A percentile compares a stretch with the other conserved stretches of the same genome.
Conservation (phyloP, 2,888 invertebrate species). For the Drosophila cognata region DNA sequence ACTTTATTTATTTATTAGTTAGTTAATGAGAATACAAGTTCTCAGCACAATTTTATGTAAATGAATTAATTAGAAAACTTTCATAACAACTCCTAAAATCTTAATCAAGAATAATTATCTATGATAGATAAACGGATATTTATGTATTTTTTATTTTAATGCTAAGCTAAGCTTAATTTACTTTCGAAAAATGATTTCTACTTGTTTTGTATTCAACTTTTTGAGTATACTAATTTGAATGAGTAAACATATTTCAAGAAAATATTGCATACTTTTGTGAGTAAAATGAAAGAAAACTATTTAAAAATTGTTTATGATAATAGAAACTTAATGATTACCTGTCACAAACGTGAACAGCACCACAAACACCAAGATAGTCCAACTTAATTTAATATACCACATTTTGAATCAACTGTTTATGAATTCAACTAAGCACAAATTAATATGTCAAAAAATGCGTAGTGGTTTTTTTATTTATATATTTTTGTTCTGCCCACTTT, state of each 20-base stretch:
- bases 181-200: neutral
- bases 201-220: neutral
- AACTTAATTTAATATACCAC: constrained; percentile 66
- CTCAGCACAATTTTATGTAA: neutral
- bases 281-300: neutral
- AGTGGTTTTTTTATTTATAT: neutral
- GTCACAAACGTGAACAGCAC: constrained; percentile 65
- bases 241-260: neutral
- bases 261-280: neutral
- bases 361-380: constrained; percentile 62
- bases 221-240: neutral
- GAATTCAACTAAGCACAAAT: constrained; percentile 23
- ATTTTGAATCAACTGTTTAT: constrained; percentile 41
- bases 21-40: neutral
- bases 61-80: neutral
- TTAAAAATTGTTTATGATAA: neutral
- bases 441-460: constrained; percentile 1
- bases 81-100: too few relatives aligned
- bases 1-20: neutral
- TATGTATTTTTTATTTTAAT: neutral
- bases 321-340: constrained; percentile 55
- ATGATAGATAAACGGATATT: neutral
- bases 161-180: neutral
- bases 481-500: constrained; percentile 21
- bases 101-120: neutral